Base-by-base conservation (phyloP, 2,888 invertebrate genomes). In the Amphipoea lucens region DNA sequence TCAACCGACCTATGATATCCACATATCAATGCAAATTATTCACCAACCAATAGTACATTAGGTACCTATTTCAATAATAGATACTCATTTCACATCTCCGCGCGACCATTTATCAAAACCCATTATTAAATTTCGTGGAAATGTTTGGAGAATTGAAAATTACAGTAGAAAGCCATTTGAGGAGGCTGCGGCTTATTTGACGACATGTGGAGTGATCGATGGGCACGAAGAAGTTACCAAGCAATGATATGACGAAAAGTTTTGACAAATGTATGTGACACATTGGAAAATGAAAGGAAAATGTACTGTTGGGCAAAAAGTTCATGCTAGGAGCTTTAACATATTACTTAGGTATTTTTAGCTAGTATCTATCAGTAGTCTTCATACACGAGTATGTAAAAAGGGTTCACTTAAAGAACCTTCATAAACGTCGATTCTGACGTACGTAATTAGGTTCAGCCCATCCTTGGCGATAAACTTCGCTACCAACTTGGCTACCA, bases 101-200 rank as follows among this genome's bases (percentile, higher is more conserved):
- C 23, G 20, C 23, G 5, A 57, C 17, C 62, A 66, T 78, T 78
- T 76, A 78, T 72, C 62, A 68, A 73, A 73, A 45, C 62, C 54
- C 42, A 63, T 72, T 85, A 81, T 74, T 65, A 17, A 74, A 83
- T 71, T 78, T 54, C 69, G 54, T 63, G 68, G 5, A 67, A 86
- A 73, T 82, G 66, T 84, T 66, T 72, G 68, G 54, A 65, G 54
- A 48, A 73, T 75, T 86, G 45, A 54, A 78, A 85, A 86, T 85
- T 78, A 77, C 80, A 65, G 76, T 71, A 68, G 60, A 74, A 63
- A 73, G 51, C 67, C 63, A 69, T 77, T 86, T 79, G 69, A 73
- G 40, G 66, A 71, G 23, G 11, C 45, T 73, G 77, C 60, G 77
- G 86, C 57, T 75, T 79, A 76, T 72, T 73, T 23, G 48, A 71